A percentile compares a stretch with the other conserved stretches of the same genome.
phyloP scores from a whole-genome alignment of 2,888 invertebrate species.

The Carterocephalus palaemon region DNA sequence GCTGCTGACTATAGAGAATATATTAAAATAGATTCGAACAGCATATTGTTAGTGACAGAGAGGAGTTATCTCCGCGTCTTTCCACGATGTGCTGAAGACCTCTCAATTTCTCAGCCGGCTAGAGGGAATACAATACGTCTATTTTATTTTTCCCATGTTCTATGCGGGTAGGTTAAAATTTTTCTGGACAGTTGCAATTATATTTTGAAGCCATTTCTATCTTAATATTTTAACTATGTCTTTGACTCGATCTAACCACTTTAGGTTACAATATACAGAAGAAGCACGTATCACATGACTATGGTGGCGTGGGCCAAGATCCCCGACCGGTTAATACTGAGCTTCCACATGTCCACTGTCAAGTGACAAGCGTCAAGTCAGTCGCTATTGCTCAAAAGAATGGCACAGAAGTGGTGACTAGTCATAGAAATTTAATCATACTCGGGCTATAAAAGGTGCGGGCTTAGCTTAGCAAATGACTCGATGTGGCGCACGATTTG shows the following conservation, averaged over 20 bases:
- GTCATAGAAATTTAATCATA: conserved; percentile 30
- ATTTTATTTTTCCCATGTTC: no score
- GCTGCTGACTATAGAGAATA: conserved; percentile 27
- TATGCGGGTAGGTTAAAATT: no score
- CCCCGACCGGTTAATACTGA: conserved; percentile 39
- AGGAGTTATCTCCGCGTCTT: no score
- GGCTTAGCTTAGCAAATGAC: conserved; percentile 56
- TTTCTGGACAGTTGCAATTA: no score
- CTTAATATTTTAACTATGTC: conserved; percentile 20
- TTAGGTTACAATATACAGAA: conserved; percentile 3
- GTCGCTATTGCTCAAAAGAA: conserved; percentile 34
- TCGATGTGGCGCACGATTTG: conserved; percentile 66
- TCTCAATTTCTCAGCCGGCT: no score
- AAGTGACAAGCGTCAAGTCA: conserved; percentile 11
- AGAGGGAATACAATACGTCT: no score
- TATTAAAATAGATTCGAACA: conserved; percentile 30
- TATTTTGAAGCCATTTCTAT: conserved; percentile 14
- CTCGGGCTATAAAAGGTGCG: conserved; percentile 28
- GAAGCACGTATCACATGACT: conserved; percentile 11
- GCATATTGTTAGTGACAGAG: no score
- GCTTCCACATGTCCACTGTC: conserved; percentile 14
- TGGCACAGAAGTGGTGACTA: conserved; percentile 59
- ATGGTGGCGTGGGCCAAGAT: conserved; percentile 9
- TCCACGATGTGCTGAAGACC: no score
- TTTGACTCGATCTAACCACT: conserved; percentile 10